phyloP scores from a whole-genome alignment of 2,888 invertebrate species.

The Meandrusa payeni region DNA sequence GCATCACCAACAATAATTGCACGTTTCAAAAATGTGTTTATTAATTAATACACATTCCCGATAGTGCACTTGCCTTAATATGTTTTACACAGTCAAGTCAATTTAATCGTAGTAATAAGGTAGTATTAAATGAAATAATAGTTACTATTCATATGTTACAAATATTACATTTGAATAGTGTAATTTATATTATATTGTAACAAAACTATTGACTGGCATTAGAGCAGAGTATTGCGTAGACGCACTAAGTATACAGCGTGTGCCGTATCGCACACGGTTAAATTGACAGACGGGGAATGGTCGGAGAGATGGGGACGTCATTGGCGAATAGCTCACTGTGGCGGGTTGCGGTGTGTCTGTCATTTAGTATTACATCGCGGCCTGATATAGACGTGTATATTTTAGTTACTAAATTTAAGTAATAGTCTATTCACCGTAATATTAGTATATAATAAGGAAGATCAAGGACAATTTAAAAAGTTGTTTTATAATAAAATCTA shows the following conservation, averaged over 20 bases:
- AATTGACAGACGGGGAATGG: slow-evolving; percentile 56
- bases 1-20: too few species aligned
- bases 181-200: too few species aligned
- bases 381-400: slow-evolving; percentile 26
- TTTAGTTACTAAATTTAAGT: slow-evolving; percentile 35
- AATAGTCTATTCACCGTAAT: slow-evolving; percentile 30
- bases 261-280: slow-evolving; percentile 63
- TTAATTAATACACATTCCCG: too few species aligned
- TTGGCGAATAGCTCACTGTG: slow-evolving; percentile 31
- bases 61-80: too few species aligned
- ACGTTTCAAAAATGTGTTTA: too few species aligned
- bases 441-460: slow-evolving; percentile 34
- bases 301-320: slow-evolving; percentile 48
- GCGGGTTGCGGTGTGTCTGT: slow-evolving; percentile 33
- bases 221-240: too few species aligned
- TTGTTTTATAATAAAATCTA: slow-evolving; percentile 69
- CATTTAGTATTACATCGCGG: slow-evolving; percentile 46
- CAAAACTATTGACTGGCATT: too few species aligned
- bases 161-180: too few species aligned
- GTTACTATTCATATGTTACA: too few species aligned
- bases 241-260: slow-evolving; percentile 31
- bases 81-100: too few species aligned
- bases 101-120: too few species aligned
- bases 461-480: slow-evolving; percentile 46
- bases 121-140: too few species aligned